Evolutionary conservation across 2,888 invertebrate species (phyloP), one percentile per base, ranked within the genome.

Genomic region (Tenthredo amoena): DNA sequence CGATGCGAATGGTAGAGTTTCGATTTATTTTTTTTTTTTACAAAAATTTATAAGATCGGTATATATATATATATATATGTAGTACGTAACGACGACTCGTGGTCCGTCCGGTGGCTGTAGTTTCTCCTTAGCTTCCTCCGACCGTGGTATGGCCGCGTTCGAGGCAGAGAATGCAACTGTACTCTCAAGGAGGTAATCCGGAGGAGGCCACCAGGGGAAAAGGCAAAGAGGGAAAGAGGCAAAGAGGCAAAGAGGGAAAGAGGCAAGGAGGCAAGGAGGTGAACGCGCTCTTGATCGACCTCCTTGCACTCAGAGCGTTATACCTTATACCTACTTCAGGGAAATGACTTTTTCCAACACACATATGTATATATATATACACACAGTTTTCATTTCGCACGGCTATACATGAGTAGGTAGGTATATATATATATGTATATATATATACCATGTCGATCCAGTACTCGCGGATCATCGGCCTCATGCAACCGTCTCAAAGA

Each of bases 331-430:
- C 74, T n/a, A 43, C 26, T 40, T 21, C 43, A n/a, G 62, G 62
- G 26, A 62, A 62, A 62, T 62, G 26, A 62, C 62, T 62, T 31
- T 62, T 62, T 62, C 62, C 62, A 62, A 62, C 26, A 26, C n/a
- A 62, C 26, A 21, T 2, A 62, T 2, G 10, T 4, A n/a, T n/a
- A n/a, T 6, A 50, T 12, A 91, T 91, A 90, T 91, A 91, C 90
- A 90, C 89, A 89, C 68, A 74, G 91, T 91, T 91, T 91, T 89
- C 90, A 91, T 89, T 85, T 86, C 77, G n/a, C 55, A n/a, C 55
- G 6, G 55, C 55, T 55, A 55, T 55, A 55, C 10, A 50, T 6
- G 6, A 0, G 43, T 43, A 43, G 3, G 10, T 43, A 43, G 9
- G 10, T 7, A 50, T 50, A 9, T 50, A 50, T 50, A 18, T 47